Conservation (phyloP, 2,888 invertebrate genomes). For the Meiosimyza platycephala region DNA sequence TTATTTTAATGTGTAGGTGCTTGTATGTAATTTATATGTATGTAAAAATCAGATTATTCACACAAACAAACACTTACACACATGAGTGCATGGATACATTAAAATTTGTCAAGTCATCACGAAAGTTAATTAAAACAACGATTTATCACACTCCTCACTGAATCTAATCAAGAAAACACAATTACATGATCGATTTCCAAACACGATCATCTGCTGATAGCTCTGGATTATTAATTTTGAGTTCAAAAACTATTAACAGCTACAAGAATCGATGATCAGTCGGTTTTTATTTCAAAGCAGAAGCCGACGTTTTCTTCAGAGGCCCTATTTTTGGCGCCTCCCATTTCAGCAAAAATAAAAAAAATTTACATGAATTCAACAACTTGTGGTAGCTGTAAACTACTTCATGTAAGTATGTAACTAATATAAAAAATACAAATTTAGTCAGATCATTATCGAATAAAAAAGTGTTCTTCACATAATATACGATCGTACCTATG, state of each 20-base stretch:
- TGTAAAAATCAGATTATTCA: neutral
- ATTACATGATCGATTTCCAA: conserved; percentile 33
- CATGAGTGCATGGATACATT: neutral
- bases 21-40: too few species aligned
- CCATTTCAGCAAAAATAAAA: neutral
- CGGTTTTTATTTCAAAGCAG: neutral
- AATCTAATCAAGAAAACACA: conserved; percentile 25
- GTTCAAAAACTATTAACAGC: conserved; percentile 21
- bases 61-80: neutral
- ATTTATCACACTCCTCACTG: conserved; percentile 63
- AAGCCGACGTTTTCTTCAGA: conserved; percentile 9
- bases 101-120: conserved; percentile 53
- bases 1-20: neutral
- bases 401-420: too few species aligned
- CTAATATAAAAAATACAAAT: too few species aligned
- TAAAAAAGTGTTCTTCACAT: too few species aligned
- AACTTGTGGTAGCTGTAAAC: neutral
- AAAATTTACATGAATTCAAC: neutral
- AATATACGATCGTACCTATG: too few species aligned
- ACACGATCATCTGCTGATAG: conserved; percentile 13
- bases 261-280: conserved; percentile 14
- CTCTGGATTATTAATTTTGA: conserved; percentile 16
- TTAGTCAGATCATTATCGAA: too few species aligned
- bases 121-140: conserved; percentile 61
- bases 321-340: conserved; percentile 23